A percentile compares a stretch with the other conserved stretches of the same genome.
These are phyloP conservation scores for Zaprionus gabonicus DNA, from an alignment of 1,140 invertebrate genomes.

Conservation along the genomic window DNA sequence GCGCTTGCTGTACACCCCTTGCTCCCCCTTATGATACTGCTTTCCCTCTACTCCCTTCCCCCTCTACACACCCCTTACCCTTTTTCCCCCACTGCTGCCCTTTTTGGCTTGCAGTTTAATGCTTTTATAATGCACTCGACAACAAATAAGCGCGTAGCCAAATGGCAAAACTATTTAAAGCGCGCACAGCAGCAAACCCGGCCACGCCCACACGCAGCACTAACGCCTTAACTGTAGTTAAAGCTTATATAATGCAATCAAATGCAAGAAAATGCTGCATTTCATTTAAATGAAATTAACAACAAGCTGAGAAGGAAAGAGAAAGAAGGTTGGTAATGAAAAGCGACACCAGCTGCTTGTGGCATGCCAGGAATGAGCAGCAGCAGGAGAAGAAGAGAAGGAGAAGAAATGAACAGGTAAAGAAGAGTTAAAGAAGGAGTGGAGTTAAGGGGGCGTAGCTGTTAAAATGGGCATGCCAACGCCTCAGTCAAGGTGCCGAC, in stretches of 20 bases:
- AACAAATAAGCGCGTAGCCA: conserved; percentile 47
- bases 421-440: background rate
- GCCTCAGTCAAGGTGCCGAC: conserved; percentile 51
- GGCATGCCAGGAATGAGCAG: conserved; percentile 74
- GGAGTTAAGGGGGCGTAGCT: background rate
- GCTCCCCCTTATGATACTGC: no score
- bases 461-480: conserved; percentile 47
- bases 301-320: background rate
- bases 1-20: background rate
- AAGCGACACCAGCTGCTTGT: conserved; percentile 75
- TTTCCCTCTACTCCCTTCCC: background rate
- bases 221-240: background rate
- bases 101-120: conserved; percentile 70
- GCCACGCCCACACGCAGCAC: no score
- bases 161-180: conserved; percentile 53
- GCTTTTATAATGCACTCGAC: conserved; percentile 76
- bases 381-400: conserved; percentile 3
- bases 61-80: background rate
- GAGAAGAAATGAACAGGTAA: background rate
- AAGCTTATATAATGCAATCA: conserved; percentile 7
- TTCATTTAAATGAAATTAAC: conserved; percentile 73
- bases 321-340: conserved; percentile 10
- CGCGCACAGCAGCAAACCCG: no score
- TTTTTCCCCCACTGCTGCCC: conserved; percentile 7
- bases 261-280: conserved; percentile 30